phyloP scores from a whole-genome alignment of 1,140 invertebrate genomes.

The Cardiocondyla obscurior region DNA sequence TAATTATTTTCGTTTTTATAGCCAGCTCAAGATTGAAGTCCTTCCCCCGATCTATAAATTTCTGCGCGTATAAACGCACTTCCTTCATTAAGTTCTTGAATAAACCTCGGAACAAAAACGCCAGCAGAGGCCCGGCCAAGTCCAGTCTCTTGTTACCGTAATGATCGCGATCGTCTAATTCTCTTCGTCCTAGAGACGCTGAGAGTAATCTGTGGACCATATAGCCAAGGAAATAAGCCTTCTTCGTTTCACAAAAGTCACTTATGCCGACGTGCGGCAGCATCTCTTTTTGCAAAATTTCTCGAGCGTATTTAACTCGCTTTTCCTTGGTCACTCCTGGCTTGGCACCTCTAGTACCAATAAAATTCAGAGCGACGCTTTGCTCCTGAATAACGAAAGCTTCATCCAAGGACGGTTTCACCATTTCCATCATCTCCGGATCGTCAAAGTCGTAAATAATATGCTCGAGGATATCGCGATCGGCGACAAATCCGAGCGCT shows the following conservation, averaged over 20 bases:
- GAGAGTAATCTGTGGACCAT: conserved; percentile 98
- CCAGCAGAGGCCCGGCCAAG: conserved; percentile 97
- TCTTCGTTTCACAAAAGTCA: conserved; percentile 99
- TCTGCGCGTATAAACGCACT: conserved; percentile 98
- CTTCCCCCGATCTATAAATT: conserved; percentile 99
- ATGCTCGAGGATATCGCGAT: conserved; percentile 99
- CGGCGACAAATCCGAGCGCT: conserved; percentile 98
- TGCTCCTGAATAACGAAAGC: conserved; percentile 99
- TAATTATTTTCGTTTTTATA: conserved; percentile 99
- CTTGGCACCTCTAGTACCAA: conserved; percentile 96
- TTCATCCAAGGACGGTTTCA: conserved; percentile 99
- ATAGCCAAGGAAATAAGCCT: conserved; percentile 98
- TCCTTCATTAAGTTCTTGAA: conserved; percentile 98
- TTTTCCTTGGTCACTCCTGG: conserved; percentile 99
- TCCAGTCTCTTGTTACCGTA: conserved; percentile 99
- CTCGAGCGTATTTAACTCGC: conserved; percentile 98
- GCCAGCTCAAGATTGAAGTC: conserved; percentile 99
- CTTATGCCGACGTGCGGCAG: conserved; percentile 99
- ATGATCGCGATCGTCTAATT: conserved; percentile 99
- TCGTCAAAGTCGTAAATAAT: conserved; percentile 99
- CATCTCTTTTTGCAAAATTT: conserved; percentile 99
- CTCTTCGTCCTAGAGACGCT: conserved; percentile 96
- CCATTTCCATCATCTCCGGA: conserved; percentile 99
- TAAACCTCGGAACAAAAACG: conserved; percentile 97
- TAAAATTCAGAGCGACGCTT: conserved; percentile 99